A percentile compares a stretch with the other conserved stretches of the same genome.
phyloP scores from a whole-genome alignment of 2,888 invertebrate genomes.

The Paralinhomoeus sp. region DNA sequence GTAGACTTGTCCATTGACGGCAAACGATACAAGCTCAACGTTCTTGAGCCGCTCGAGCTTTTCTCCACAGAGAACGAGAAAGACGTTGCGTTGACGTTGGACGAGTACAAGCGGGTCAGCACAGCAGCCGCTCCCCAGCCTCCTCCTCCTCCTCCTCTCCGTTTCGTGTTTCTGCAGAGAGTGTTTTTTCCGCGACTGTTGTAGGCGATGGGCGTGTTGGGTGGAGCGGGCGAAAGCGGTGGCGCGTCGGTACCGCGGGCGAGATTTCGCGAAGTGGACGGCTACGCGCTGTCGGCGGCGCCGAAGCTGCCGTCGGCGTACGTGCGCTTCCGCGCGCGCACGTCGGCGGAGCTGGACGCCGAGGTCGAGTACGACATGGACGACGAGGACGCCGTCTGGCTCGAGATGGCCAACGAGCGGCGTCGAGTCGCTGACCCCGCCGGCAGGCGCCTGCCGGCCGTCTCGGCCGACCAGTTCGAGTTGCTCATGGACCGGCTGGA shows the following conservation, averaged over 20 bases:
- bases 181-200: background rate
- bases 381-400: constrained; percentile 88
- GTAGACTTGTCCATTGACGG: too few species aligned
- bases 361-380: constrained; percentile 87
- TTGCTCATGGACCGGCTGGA: constrained; percentile 89
- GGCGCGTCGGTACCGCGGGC: constrained; percentile 32
- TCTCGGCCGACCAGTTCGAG: constrained; percentile 73
- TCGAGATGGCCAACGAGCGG: constrained; percentile 61
- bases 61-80: too few species aligned
- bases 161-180: background rate
- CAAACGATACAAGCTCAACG: too few species aligned
- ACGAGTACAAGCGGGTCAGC: background rate
- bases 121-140: too few species aligned
- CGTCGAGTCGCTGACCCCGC: constrained; percentile 32
- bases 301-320: constrained; percentile 58
- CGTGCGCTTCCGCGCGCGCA: constrained; percentile 64
- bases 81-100: too few species aligned
- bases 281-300: constrained; percentile 47
- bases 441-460: constrained; percentile 42
- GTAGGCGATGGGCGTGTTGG: background rate
- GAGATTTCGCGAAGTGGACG: constrained; percentile 44
- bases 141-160: too few species aligned
- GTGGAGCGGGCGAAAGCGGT: too few species aligned
- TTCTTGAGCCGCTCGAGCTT: too few species aligned
- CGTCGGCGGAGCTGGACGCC: constrained; percentile 75